Conservation (phyloP, 2,113 vertebrate genomes). For the Apteryx mantelli region DNA sequence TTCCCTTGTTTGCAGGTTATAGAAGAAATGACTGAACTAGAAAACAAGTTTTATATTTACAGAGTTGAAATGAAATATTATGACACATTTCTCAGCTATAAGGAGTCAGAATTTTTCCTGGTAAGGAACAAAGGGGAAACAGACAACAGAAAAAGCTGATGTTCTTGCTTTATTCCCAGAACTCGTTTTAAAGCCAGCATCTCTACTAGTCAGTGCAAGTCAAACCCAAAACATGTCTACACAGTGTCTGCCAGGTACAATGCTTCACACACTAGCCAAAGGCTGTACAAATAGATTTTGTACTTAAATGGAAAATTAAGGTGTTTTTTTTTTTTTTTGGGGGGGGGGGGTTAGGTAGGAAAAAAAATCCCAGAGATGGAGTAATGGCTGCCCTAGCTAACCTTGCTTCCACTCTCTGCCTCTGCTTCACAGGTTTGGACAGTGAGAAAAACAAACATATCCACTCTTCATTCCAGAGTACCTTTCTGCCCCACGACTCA, state of each 20-base stretch:
- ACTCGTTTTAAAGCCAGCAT: background rate
- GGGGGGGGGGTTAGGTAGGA: background rate
- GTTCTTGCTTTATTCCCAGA: background rate
- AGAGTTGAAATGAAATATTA: background rate
- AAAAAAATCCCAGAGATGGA: background rate
- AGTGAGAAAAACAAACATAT: background rate
- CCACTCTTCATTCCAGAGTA: background rate
- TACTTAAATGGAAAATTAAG: background rate
- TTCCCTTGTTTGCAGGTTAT: background rate
- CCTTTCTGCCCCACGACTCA: background rate
- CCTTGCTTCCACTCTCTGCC: background rate
- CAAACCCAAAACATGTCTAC: rapidly evolving
- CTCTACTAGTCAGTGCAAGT: background rate
- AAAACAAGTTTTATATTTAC: background rate
- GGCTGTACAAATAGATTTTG: background rate
- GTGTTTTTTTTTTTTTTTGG: background rate
- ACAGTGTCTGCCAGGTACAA: background rate
- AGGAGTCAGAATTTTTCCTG: background rate
- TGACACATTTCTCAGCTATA: background rate
- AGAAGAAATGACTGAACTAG: background rate
- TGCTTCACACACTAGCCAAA: background rate
- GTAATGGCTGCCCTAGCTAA: background rate
- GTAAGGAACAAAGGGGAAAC: background rate
- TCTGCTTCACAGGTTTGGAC: background rate
- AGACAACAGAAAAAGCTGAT: background rate